Percentiles rank a stretch among this genome's conserved stretches.
These are phyloP conservation scores for Cosmia trapezina DNA, from an alignment of 2,888 invertebrate genomes.

Conservation along the genomic window DNA sequence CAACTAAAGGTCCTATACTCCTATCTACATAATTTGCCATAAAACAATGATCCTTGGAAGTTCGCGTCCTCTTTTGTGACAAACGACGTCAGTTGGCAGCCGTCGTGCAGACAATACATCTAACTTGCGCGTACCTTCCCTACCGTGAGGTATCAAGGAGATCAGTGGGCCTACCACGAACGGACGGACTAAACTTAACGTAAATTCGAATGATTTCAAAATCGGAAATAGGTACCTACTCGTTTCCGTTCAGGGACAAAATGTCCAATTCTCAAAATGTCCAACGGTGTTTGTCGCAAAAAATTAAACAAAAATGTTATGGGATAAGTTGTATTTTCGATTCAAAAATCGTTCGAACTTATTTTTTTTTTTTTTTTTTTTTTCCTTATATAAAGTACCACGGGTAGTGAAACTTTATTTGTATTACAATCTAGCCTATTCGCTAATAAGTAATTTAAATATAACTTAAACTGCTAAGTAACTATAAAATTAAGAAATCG, in stretches of 20 bases:
- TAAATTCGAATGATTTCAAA: neutral
- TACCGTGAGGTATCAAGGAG: neutral
- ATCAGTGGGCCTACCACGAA: neutral
- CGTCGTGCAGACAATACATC: constrained; percentile 31
- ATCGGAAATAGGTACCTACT: neutral
- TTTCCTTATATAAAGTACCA: too few species aligned
- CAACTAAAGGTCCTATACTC: neutral
- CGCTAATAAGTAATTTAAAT: too few species aligned
- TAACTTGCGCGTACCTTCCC: constrained; percentile 9
- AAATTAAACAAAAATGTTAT: neutral
- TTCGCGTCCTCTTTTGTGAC: constrained; percentile 21
- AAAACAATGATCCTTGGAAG: constrained; percentile 31
- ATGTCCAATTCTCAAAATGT: too few species aligned
- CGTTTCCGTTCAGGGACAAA: too few species aligned
- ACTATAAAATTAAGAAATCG: too few species aligned
- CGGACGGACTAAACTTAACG: neutral
- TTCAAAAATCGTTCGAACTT: neutral
- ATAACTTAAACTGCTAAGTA: too few species aligned
- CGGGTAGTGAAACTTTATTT: too few species aligned
- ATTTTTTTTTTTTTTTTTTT: too few species aligned
- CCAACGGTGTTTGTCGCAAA: neutral
- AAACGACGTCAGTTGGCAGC: constrained; percentile 31
- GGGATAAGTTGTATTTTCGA: too few species aligned
- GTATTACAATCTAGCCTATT: too few species aligned
- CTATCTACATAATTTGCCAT: constrained; percentile 13